Evolutionary conservation across 2,797 vertebrate genomes (phyloP), one percentile per base, ranked within the genome.

Genomic region (Molossus alvarezi): DNA sequence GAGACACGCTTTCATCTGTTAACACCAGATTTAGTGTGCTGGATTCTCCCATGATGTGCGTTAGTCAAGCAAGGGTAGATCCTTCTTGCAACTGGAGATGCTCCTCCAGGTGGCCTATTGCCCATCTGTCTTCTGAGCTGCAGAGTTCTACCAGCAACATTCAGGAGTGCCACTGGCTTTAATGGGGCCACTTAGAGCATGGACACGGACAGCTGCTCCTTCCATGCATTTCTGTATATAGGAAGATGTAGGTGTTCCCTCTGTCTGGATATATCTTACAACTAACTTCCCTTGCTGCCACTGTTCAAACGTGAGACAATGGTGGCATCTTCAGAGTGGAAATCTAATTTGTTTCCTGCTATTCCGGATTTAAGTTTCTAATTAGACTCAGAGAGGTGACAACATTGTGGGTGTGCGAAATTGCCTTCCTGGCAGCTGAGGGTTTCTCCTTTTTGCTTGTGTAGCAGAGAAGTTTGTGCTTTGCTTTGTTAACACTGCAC

Each of bases 311-410:
- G 41, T 4, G 3, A 92, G 92, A 80, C 87, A 93, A 69, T 58
- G 8, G 25, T 88, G 89, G 82, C 87, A 91, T 97, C 89, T 91
- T 95, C 84, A 75, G 55, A 93, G 86, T 60, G 69, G 73, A 95
- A 87, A 93, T 92, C 76, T 83, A 84, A 96, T 96, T 91, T 88
- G 55, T 96, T 97, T 94, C 73, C 60, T 94, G 73, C 91, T 98
- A 93, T 97, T 97, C 90, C 95, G 69, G 89, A 95, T 80, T 77
- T 86, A 95, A 96, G 81, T 91, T 97, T 93, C 84, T 95, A 97
- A 96, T 97, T 97, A 97, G 80, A 96, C 86, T 71, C 92, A 81
- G 77, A 81, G 86, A 96, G 96, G 91, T 96, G 97, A 96, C 96
- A 97, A 71, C 2, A 41, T 81, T 55, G 91, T 95, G 96, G 95